phyloP scores from a whole-genome alignment of 2,888 invertebrate species.

The Stenichneumon culpator region DNA sequence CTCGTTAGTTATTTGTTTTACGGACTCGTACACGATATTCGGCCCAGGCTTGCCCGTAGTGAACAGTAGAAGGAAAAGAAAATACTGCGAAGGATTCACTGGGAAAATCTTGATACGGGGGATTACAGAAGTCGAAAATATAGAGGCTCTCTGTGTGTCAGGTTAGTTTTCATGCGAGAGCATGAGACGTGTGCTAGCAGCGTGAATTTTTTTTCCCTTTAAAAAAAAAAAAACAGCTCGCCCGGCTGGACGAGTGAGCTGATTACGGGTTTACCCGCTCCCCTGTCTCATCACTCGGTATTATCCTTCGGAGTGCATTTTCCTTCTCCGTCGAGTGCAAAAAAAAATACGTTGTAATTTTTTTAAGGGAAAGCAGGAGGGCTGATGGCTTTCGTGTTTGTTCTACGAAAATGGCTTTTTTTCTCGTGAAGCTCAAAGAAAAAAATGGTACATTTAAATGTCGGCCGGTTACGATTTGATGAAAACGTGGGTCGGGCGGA shows the following conservation, averaged over 20 bases:
- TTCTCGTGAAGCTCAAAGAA: too few species aligned
- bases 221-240: neutral
- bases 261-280: slow-evolving; percentile 50
- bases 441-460: too few species aligned
- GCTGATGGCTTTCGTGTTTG: neutral
- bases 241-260: slow-evolving; percentile 37
- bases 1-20: slow-evolving; percentile 26
- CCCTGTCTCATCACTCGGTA: neutral
- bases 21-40: slow-evolving; percentile 23
- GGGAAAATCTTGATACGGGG: slow-evolving; percentile 65
- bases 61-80: slow-evolving; percentile 30
- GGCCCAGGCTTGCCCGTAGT: neutral
- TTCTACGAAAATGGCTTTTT: too few species aligned
- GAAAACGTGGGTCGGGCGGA: too few species aligned
- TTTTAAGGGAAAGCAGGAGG: neutral
- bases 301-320: slow-evolving; percentile 3
- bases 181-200: slow-evolving; percentile 19
- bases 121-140: slow-evolving; percentile 55
- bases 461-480: too few species aligned
- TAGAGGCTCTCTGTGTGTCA: neutral
- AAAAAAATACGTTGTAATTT: neutral
- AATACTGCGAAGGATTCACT: slow-evolving; percentile 54
- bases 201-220: slow-evolving; percentile 9
- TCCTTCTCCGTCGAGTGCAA: neutral
- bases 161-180: slow-evolving; percentile 31